A percentile compares a stretch with the other conserved stretches of the same genome.
Conservation (phyloP, 1,140 invertebrate genomes). For the Antheraea mylitta region DNA sequence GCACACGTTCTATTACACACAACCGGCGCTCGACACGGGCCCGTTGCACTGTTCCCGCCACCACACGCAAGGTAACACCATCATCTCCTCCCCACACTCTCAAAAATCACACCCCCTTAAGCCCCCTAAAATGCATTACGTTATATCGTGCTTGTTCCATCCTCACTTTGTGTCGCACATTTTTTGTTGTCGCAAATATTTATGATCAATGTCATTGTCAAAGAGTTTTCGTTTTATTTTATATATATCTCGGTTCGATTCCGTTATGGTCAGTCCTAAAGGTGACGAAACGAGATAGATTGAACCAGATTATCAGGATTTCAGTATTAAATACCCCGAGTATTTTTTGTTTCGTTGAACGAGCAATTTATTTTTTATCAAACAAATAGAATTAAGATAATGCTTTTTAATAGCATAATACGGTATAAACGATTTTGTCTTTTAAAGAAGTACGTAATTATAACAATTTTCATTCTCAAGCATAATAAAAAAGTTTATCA, state of each 20-base stretch:
- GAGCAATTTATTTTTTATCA: too few species aligned
- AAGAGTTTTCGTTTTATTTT: not conserved
- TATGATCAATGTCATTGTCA: not conserved
- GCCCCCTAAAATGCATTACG: too few species aligned
- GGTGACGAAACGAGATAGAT: not conserved
- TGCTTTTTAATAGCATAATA: too few species aligned
- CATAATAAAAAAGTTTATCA: too few species aligned
- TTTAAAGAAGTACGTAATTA: too few species aligned
- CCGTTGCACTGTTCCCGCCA: slow-evolving; percentile 62
- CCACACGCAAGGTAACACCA: slow-evolving; percentile 47
- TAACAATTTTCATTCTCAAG: too few species aligned
- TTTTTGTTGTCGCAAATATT: not conserved
- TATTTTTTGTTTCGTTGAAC: too few species aligned
- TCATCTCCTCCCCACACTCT: too few species aligned
- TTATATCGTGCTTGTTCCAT: not conserved
- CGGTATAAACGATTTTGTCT: too few species aligned
- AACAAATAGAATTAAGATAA: too few species aligned
- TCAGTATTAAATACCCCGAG: too few species aligned
- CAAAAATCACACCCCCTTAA: too few species aligned
- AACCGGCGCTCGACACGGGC: slow-evolving; percentile 53
- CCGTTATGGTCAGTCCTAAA: not conserved
- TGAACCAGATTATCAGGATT: not conserved
- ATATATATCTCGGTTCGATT: not conserved
- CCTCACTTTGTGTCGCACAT: not conserved
- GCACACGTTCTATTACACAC: slow-evolving; percentile 91